Conservation (phyloP, 2,888 invertebrate genomes). For the Ennomos quercinarius region DNA sequence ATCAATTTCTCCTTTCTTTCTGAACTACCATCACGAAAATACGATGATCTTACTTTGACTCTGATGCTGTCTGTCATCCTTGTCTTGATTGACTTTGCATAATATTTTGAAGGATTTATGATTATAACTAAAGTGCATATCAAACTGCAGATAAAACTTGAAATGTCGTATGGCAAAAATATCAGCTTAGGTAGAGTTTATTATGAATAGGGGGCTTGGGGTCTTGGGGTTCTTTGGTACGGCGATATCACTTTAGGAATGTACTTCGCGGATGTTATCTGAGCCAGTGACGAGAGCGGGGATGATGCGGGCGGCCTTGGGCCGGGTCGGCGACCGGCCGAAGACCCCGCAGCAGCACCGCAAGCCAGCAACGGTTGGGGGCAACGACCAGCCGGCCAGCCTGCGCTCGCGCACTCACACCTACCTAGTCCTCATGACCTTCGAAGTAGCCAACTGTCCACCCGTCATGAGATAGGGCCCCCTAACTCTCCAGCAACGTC, state of each 20-base stretch:
- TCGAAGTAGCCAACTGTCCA: slow-evolving; percentile 45
- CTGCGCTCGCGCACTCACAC: slow-evolving; percentile 63
- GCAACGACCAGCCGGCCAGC: slow-evolving; percentile 79
- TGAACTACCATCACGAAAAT: background rate
- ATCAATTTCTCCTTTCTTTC: background rate
- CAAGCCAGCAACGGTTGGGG: slow-evolving; percentile 83
- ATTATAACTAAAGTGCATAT: too few relatives aligned
- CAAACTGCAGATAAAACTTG: too few relatives aligned
- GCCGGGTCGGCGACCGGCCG: slow-evolving; percentile 83
- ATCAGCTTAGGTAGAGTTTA: too few relatives aligned
- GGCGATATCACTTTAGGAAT: slow-evolving; percentile 68
- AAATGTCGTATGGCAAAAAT: too few relatives aligned
- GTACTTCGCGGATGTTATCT: slow-evolving; percentile 63
- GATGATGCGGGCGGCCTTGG: slow-evolving; percentile 84
- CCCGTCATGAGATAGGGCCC: slow-evolving; percentile 44
- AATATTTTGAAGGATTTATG: too few relatives aligned
- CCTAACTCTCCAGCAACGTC: slow-evolving; percentile 36
- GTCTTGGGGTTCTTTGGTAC: slow-evolving; percentile 38
- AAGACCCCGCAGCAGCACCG: slow-evolving; percentile 81
- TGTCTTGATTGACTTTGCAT: too few relatives aligned
- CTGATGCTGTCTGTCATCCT: too few relatives aligned
- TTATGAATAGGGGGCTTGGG: too few relatives aligned
- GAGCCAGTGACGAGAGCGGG: slow-evolving; percentile 70
- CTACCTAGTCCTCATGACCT: slow-evolving; percentile 69
- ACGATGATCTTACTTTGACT: too few relatives aligned